phyloP scores from a whole-genome alignment of 2,888 invertebrate species.

The Ectemnius cavifrons region DNA sequence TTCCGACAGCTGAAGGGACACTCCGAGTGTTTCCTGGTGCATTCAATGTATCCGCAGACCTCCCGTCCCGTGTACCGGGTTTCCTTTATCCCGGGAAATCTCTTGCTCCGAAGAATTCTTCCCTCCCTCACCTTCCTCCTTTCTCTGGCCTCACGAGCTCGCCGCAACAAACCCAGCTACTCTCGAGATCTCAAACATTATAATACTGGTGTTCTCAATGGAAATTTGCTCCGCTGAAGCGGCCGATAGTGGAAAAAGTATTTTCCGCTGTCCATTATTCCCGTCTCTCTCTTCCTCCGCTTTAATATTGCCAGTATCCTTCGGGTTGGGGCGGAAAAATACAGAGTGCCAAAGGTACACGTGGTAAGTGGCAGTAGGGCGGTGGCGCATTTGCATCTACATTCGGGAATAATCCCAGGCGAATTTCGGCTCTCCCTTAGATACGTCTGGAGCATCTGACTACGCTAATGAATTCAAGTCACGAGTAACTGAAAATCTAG shows the following conservation, averaged over 20 bases:
- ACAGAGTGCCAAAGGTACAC: not conserved
- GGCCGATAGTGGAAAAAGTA: constrained; percentile 3
- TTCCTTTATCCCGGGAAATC: constrained; percentile 2
- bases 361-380: no score
- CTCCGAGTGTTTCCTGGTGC: constrained; percentile 8
- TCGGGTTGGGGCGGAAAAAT: not conserved
- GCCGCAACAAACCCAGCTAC: constrained; percentile 2
- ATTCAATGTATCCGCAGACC: constrained; percentile 5
- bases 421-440: no score
- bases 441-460: not conserved
- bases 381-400: no score
- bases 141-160: not conserved
- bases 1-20: not conserved
- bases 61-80: not conserved
- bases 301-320: not conserved
- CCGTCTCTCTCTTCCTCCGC: not conserved
- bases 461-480: not conserved
- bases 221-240: constrained; percentile 29
- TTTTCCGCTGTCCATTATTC: not conserved
- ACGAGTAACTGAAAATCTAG: no score
- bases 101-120: not conserved
- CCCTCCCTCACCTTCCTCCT: not conserved
- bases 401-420: no score
- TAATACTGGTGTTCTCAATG: constrained; percentile 26
- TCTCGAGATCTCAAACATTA: constrained; percentile 29